These are phyloP conservation scores for Pitangus sulphuratus DNA, from an alignment of 2,797 vertebrate species.

Conservation along the genomic window DNA sequence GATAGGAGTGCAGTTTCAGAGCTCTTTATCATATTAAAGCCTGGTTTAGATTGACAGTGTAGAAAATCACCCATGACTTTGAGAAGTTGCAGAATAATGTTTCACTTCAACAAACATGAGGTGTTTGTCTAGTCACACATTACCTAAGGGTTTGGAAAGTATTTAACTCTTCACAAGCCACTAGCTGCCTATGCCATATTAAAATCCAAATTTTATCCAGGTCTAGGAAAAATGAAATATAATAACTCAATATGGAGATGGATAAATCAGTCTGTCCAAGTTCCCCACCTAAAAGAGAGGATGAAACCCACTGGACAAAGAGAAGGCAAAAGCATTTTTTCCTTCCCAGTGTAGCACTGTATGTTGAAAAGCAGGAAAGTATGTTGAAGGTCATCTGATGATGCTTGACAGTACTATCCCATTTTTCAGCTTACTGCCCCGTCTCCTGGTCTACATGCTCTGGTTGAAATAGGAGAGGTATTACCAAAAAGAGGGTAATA, in stretches of 20 bases:
- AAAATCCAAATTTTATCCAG: neutral
- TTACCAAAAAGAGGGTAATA: neutral
- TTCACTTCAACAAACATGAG: slow-evolving; percentile 12
- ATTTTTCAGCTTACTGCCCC: neutral
- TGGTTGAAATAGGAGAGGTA: neutral
- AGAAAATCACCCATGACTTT: slow-evolving; percentile 56
- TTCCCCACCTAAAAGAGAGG: neutral
- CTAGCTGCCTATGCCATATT: neutral
- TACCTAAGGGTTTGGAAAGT: neutral
- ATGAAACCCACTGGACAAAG: neutral
- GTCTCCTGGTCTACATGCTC: neutral
- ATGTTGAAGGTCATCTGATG: neutral
- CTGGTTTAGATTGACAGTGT: slow-evolving; percentile 22
- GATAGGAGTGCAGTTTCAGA: slow-evolving; percentile 16
- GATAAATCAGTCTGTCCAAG: neutral
- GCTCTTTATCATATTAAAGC: slow-evolving; percentile 56
- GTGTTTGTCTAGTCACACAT: neutral
- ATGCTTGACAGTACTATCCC: neutral
- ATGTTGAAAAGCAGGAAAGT: neutral
- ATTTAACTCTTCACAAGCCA: neutral
- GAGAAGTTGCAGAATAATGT: slow-evolving; percentile 33
- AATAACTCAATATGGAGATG: neutral
- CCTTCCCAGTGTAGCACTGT: neutral
- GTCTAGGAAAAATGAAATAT: neutral
- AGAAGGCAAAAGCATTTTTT: neutral